Conservation (phyloP, 2,888 invertebrate species). For the Dynastes maya region DNA sequence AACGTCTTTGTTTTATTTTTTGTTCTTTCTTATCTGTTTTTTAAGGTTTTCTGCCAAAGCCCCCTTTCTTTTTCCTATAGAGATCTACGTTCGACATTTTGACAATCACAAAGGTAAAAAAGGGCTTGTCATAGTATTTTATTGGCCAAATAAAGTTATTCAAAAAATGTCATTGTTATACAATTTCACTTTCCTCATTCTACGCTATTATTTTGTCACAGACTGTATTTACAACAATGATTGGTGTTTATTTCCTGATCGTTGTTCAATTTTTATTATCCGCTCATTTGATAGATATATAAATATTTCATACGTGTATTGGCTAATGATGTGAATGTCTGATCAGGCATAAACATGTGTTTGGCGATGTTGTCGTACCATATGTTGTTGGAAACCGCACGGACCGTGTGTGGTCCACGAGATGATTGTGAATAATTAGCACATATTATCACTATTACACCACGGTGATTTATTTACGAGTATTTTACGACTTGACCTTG, state of each 20-base stretch:
- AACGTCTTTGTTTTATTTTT: too few species aligned
- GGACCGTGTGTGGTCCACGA: background rate
- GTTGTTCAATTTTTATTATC: conserved; percentile 1
- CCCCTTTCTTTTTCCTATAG: too few species aligned
- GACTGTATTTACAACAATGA: background rate
- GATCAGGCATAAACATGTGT: background rate
- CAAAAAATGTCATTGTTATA: too few species aligned
- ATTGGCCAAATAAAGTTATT: too few species aligned
- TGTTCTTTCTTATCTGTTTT: too few species aligned
- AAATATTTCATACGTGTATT: background rate
- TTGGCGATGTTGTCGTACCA: background rate
- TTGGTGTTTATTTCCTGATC: conserved; percentile 8
- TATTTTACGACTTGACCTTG: too few species aligned
- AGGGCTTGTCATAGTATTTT: too few species aligned
- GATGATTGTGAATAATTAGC: background rate
- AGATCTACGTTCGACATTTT: too few species aligned
- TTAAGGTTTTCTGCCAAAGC: too few species aligned
- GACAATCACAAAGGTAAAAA: too few species aligned
- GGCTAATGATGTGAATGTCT: background rate
- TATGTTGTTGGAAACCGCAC: too few species aligned
- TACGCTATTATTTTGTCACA: background rate
- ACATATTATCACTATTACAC: background rate
- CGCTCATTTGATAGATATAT: background rate
- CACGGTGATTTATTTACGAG: background rate
- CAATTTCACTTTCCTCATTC: too few species aligned